Conservation (phyloP, 2,113 vertebrate genomes). For the Sus scrofa region DNA sequence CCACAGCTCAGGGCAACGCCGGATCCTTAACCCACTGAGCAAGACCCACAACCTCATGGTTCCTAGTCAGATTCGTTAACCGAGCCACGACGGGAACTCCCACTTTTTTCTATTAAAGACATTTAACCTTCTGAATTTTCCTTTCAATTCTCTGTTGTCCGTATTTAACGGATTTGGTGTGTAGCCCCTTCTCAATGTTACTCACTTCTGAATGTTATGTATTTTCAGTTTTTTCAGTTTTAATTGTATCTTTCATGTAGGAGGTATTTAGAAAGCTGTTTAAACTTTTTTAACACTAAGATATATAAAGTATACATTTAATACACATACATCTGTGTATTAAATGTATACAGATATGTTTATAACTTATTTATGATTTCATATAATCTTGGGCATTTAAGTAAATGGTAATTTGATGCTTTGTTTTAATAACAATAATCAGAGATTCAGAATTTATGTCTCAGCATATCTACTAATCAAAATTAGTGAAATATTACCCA, state of each 20-base stretch:
- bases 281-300: neutral
- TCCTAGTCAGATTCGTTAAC: too few relatives aligned
- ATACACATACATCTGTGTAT: neutral
- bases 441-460: neutral
- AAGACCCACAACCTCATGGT: too few relatives aligned
- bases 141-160: neutral
- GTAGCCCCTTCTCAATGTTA: neutral
- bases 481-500: neutral
- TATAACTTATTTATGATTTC: neutral
- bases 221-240: constrained; percentile 17
- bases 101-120: neutral
- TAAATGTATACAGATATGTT: neutral
- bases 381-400: neutral
- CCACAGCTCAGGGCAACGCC: too few relatives aligned
- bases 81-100: too few relatives aligned
- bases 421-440: constrained; percentile 46
- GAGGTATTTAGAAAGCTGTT: neutral
- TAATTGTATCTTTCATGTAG: constrained; percentile 7
- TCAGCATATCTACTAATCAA: neutral
- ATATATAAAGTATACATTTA: neutral
- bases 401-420: neutral
- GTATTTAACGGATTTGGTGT: neutral
- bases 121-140: constrained; percentile 14
- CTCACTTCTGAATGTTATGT: neutral
- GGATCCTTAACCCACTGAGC: too few relatives aligned